Evolutionary conservation across 2,888 invertebrate genomes (phyloP).

Genomic region (Eupithecia tripunctaria): DNA sequence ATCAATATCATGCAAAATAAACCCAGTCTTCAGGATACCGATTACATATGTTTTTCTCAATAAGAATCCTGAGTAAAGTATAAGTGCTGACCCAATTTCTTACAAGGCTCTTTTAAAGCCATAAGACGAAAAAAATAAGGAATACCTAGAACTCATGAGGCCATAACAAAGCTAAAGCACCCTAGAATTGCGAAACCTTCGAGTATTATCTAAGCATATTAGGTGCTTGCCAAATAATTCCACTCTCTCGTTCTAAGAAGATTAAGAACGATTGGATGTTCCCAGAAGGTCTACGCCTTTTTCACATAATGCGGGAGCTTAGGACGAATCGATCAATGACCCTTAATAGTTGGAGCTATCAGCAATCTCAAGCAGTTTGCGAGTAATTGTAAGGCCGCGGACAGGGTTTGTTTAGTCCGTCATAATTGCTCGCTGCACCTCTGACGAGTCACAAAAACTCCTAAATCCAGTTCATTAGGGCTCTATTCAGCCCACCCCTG

Average conservation of each 20-base stretch:
- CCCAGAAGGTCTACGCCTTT: slow-evolving; percentile 71
- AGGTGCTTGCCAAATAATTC: slow-evolving; percentile 80
- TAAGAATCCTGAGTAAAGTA: too few relatives aligned
- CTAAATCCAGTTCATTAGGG: slow-evolving; percentile 85
- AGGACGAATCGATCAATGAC: slow-evolving; percentile 72
- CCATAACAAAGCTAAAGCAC: slow-evolving; percentile 36
- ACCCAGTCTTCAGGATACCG: neutral
- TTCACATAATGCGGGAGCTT: slow-evolving; percentile 70
- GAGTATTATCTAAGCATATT: slow-evolving; percentile 77
- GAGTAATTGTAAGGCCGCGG: slow-evolving; percentile 65
- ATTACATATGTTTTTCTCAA: neutral
- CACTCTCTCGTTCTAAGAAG: slow-evolving; percentile 76
- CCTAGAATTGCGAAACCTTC: slow-evolving; percentile 72
- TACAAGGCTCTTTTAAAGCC: neutral
- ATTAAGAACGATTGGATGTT: slow-evolving; percentile 83
- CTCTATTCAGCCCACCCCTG: slow-evolving; percentile 84
- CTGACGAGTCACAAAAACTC: slow-evolving; percentile 84
- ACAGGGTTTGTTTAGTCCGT: slow-evolving; percentile 78
- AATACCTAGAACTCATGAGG: slow-evolving; percentile 9
- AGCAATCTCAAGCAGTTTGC: slow-evolving; percentile 58
- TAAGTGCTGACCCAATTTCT: neutral
- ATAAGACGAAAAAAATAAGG: neutral
- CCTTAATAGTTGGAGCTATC: slow-evolving; percentile 40
- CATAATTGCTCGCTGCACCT: slow-evolving; percentile 83
- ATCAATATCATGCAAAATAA: neutral